A percentile compares a stretch with the other conserved stretches of the same genome.
These are phyloP conservation scores for Lordiphosa collinella DNA, from an alignment of 1,140 invertebrate species.

Conservation along the genomic window DNA sequence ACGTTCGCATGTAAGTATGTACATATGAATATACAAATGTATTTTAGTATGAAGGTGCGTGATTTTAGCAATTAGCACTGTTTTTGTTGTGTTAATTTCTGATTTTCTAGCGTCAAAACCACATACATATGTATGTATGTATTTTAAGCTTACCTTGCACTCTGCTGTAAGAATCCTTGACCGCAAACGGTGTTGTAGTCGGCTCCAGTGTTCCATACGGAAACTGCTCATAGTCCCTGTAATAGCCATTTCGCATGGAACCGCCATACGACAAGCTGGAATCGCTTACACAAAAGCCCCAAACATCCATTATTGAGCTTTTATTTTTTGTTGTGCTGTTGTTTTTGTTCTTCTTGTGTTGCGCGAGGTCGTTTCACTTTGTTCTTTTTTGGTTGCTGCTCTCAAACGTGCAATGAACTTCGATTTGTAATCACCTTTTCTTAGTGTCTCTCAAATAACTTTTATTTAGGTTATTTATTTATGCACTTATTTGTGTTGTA, in stretches of 20 bases:
- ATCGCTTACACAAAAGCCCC: conserved; percentile 75
- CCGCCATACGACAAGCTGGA: conserved; percentile 80
- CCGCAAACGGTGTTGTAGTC: conserved; percentile 37
- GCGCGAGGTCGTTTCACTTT: conserved; percentile 72
- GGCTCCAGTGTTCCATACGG: conserved; percentile 74
- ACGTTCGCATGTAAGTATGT: conserved; percentile 10
- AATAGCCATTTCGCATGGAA: conserved; percentile 79
- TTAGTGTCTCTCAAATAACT: conserved; percentile 28
- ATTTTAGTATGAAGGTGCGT: not conserved
- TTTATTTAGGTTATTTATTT: conserved; percentile 28
- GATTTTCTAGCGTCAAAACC: no score
- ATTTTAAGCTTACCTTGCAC: conserved; percentile 66
- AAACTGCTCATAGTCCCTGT: conserved; percentile 81
- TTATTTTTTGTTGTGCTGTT: conserved; percentile 22
- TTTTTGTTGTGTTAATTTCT: not conserved
- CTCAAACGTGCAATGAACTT: conserved; percentile 65
- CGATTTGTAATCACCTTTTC: conserved; percentile 34
- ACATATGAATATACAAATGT: conserved; percentile 2
- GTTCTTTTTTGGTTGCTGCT: conserved; percentile 14
- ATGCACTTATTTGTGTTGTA: conserved; percentile 31
- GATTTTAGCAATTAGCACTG: not conserved
- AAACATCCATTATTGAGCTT: conserved; percentile 65
- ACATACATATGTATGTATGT: no score
- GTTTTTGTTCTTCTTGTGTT: conserved; percentile 32
- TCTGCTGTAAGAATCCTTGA: conserved; percentile 74